Conservation (phyloP, 2,888 invertebrate species). For the Plusia festucae region DNA sequence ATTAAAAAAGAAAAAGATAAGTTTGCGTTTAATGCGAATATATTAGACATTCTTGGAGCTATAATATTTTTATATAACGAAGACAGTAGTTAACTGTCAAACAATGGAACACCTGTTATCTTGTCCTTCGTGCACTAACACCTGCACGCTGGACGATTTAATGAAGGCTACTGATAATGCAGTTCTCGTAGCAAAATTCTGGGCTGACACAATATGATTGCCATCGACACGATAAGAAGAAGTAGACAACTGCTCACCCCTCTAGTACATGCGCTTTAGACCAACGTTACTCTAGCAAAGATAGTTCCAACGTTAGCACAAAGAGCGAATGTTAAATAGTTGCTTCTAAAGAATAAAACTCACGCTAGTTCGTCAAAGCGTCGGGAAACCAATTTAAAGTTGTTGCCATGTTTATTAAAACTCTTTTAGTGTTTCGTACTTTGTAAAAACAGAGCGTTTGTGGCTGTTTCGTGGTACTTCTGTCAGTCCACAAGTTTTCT, state of each 20-base stretch:
- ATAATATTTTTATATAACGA: too few species aligned
- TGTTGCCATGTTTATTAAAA: constrained; percentile 51
- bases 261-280: neutral
- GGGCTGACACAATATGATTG: too few species aligned
- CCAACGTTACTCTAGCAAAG: neutral
- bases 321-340: constrained; percentile 36
- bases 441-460: constrained; percentile 10
- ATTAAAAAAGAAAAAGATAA: too few species aligned
- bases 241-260: neutral
- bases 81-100: too few species aligned
- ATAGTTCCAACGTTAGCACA: constrained; percentile 10
- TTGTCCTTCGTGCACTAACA: too few species aligned
- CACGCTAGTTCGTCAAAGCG: constrained; percentile 46
- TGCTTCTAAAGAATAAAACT: constrained; percentile 45
- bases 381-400: constrained; percentile 54
- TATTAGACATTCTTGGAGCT: too few species aligned
- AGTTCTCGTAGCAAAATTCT: too few species aligned
- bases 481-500: neutral
- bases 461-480: neutral
- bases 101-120: too few species aligned
- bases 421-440: constrained; percentile 41
- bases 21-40: too few species aligned
- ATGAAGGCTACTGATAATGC: too few species aligned
- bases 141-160: too few species aligned
- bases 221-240: too few species aligned